Conservation (phyloP, 2,113 vertebrate genomes). For the Aphelocoma coerulescens region DNA sequence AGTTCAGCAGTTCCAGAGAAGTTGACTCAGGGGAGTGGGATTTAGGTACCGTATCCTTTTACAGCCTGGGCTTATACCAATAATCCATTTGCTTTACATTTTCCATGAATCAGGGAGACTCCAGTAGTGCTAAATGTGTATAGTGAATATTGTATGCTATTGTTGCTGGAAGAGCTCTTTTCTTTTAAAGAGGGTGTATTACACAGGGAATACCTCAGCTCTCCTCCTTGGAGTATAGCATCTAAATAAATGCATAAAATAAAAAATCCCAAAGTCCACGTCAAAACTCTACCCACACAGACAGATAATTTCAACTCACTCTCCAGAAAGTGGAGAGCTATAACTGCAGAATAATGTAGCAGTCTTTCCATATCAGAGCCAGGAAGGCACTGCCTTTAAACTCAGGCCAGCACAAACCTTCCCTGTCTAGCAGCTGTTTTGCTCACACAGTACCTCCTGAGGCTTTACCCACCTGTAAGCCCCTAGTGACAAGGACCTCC, state of each 20-base stretch:
- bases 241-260: neutral
- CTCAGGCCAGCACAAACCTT: neutral
- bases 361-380: neutral
- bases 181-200: neutral
- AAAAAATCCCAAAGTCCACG: neutral
- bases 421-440: neutral
- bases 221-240: neutral
- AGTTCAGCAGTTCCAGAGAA: neutral
- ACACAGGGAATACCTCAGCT: neutral
- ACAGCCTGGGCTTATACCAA: neutral
- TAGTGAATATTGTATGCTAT: neutral
- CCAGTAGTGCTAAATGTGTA: neutral
- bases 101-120: neutral
- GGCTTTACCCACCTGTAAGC: neutral
- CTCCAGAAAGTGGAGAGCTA: neutral
- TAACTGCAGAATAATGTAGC: neutral
- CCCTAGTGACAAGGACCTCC: neutral
- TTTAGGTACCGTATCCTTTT: fast-evolving
- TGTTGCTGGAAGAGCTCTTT: neutral
- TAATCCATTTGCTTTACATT: neutral
- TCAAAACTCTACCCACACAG: slow-evolving; percentile 12
- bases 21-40: neutral
- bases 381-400: neutral
- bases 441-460: neutral
- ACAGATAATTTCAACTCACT: neutral